Conservation (phyloP, 2,113 vertebrate genomes). For the Phocoena sinus region DNA sequence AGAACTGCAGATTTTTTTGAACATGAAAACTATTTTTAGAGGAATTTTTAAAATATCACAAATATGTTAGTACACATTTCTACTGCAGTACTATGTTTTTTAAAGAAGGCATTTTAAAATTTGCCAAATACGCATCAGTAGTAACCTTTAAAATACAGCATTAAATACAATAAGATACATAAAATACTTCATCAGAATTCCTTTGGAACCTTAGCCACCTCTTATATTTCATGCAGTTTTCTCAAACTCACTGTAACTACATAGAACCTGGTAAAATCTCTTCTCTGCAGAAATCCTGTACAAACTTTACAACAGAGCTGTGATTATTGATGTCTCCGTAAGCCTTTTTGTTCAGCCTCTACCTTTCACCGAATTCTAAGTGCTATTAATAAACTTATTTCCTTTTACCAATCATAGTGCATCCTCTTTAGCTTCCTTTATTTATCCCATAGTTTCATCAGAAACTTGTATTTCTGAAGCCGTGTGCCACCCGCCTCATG, state of each 20-base stretch:
- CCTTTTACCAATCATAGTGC: not conserved
- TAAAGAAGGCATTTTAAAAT: not conserved
- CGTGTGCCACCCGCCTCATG: not conserved
- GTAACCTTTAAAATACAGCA: not conserved
- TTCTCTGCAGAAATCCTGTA: not conserved
- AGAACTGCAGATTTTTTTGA: not conserved
- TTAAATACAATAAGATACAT: not conserved
- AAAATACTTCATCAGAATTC: not conserved
- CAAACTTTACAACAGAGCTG: not conserved
- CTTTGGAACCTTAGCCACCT: not conserved
- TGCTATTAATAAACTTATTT: conserved; percentile 38
- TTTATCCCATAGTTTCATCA: not conserved
- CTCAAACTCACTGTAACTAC: not conserved
- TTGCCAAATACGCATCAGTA: not conserved
- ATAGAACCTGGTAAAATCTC: not conserved
- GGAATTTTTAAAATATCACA: not conserved
- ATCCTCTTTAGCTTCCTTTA: conserved; percentile 8
- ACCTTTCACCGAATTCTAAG: not conserved
- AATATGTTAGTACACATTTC: not conserved
- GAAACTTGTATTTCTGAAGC: not conserved
- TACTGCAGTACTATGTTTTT: not conserved
- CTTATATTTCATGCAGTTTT: not conserved
- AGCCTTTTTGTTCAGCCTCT: conserved; percentile 25
- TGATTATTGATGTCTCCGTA: not conserved
- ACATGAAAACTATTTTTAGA: not conserved